phyloP scores from a whole-genome alignment of 1,140 invertebrate genomes.

The Camponotus pennsylvanicus region DNA sequence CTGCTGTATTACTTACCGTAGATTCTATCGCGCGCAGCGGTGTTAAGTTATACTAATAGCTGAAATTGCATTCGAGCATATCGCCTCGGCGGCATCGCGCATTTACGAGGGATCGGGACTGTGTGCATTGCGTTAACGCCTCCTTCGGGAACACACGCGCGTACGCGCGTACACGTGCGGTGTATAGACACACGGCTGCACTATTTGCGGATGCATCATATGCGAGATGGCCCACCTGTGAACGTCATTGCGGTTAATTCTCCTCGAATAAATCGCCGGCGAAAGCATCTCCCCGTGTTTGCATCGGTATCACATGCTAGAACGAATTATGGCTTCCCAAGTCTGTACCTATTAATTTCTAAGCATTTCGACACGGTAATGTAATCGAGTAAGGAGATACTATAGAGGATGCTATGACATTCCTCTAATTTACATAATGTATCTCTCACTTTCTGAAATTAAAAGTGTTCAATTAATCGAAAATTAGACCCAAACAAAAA shows the following conservation, averaged over 20 bases:
- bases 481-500: background rate
- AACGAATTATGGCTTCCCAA: conserved; percentile 4
- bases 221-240: conserved; percentile 61
- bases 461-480: background rate
- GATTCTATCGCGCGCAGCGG: conserved; percentile 1
- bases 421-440: background rate
- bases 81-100: conserved; percentile 14
- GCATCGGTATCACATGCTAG: background rate
- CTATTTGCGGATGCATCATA: conserved; percentile 56
- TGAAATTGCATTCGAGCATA: conserved; percentile 57
- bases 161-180: conserved; percentile 12
- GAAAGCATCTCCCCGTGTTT: conserved; percentile 3
- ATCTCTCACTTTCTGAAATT: background rate
- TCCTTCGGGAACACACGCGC: conserved; percentile 50
- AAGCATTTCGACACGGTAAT: background rate
- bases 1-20: conserved; percentile 3
- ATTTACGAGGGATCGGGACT: conserved; percentile 26
- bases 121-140: conserved; percentile 53
- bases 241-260: conserved; percentile 54
- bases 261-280: conserved; percentile 38
- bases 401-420: no score
- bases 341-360: background rate
- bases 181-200: conserved; percentile 49
- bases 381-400: background rate
- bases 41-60: conserved; percentile 63